These are phyloP conservation scores for Eumacrocentrus americanus DNA, from an alignment of 2,888 invertebrate genomes.

Conservation along the genomic window DNA sequence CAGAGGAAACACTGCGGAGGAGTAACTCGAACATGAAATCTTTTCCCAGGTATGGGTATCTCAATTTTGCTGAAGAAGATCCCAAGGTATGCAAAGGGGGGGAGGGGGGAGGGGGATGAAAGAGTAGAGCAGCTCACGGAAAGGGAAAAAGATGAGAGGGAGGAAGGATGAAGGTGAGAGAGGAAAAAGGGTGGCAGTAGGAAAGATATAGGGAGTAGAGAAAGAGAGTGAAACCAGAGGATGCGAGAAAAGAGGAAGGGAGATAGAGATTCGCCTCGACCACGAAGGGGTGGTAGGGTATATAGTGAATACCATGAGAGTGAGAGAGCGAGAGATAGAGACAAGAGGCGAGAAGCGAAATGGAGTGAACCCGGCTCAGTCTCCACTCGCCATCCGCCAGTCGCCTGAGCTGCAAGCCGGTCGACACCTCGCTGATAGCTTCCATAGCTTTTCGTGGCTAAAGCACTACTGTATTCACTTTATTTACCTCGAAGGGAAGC, in stretches of 20 bases:
- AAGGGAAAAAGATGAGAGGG: conserved; percentile 20
- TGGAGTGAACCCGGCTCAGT: conserved; percentile 37
- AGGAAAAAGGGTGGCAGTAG: conserved; percentile 12
- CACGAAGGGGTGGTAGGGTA: conserved; percentile 15
- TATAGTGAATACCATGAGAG: conserved; percentile 15
- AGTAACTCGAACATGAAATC: background rate
- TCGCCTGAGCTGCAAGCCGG: conserved; percentile 40
- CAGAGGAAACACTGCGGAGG: background rate
- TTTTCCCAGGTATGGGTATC: background rate
- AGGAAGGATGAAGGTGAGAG: conserved; percentile 9
- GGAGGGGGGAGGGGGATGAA: background rate
- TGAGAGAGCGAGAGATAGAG: conserved; percentile 15
- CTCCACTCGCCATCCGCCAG: conserved; percentile 41
- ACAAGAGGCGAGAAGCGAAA: conserved; percentile 28
- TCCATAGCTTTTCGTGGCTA: conserved; percentile 38
- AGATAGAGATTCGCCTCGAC: conserved; percentile 19
- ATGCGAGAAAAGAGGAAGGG: conserved; percentile 12
- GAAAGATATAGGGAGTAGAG: too few relatives aligned
- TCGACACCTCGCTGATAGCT: conserved; percentile 42
- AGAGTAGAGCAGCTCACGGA: background rate
- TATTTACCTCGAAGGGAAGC: conserved; percentile 26
- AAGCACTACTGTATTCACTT: conserved; percentile 35
- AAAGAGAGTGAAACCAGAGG: conserved; percentile 12
- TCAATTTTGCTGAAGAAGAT: background rate
- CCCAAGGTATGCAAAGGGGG: background rate